Base-by-base conservation (phyloP, 2,888 invertebrate genomes). In the Baronia brevicornis region DNA sequence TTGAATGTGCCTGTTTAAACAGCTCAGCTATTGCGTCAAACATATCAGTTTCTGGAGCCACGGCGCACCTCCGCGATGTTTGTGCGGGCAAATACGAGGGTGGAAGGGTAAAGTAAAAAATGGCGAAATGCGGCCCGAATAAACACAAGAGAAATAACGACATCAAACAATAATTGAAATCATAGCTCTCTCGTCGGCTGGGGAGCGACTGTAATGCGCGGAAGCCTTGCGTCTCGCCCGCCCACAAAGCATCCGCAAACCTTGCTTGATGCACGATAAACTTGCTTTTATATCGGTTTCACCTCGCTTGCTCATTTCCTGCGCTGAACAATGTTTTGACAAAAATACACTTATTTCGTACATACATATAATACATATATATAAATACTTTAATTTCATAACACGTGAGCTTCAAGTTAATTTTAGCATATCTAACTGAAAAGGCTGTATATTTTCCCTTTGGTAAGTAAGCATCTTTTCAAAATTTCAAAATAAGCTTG, bases 131-230 rank as follows among this genome's bases (percentile, higher is more conserved):
- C 62, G 63, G 59, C 67, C 69, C 70, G 70, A 79, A 77, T 73
- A 77, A 78, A 79, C 74, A 80, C 60, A 71, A 69, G 65, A 71
- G 65, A 72, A 82, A 79, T 73, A 78, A 80, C 73, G 74, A 75
- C 69, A 71, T 78, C 73, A 75, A 80, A 80, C 63, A 77, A 75
- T 79, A 80, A 80, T 80, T 78, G 82, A 80, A 82, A 80, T 78
- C 77, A 77, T 75, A 69, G 71, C 66, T 61, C 48, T 60, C 55
- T 46, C 43, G 46, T 46, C 52, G n/a, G 54, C 48, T 54, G 48
- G 50, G 60, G 59, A 54, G 57, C 50, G 55, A 45, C 45, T 43
- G 44, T 64, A 46, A 60, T 58, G 57, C 42, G 40, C 39, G 41
- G 59, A 63, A 60, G 54, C 60, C 67, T 33, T 48, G 53, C 41